These are phyloP conservation scores for Andrena minutula DNA, from an alignment of 2,888 invertebrate species.

Conservation along the genomic window DNA sequence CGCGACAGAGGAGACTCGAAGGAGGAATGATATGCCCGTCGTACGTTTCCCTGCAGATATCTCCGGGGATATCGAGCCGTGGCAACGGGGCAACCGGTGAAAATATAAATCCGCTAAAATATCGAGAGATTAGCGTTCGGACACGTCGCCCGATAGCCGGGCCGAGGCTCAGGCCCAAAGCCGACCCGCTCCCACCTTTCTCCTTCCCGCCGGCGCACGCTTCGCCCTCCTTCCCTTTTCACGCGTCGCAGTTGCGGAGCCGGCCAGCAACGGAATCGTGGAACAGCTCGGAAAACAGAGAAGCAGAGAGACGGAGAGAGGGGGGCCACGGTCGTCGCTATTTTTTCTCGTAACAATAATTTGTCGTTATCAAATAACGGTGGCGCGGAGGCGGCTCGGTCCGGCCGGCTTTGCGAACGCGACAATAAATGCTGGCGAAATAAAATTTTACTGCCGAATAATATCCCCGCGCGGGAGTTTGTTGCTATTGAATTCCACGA, in stretches of 20 bases:
- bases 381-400: constrained; percentile 43
- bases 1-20: constrained; percentile 6
- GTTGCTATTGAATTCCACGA: constrained; percentile 83
- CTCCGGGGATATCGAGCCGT: constrained; percentile 56
- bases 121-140: constrained; percentile 83
- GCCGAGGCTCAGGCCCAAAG: constrained; percentile 69
- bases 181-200: constrained; percentile 30
- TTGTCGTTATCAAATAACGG: constrained; percentile 84
- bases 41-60: constrained; percentile 64
- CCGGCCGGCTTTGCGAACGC: constrained; percentile 71
- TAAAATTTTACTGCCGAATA: constrained; percentile 84
- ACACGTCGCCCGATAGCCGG: constrained; percentile 78
- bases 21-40: constrained; percentile 56
- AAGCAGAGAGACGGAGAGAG: not conserved
- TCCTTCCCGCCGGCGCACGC: not conserved
- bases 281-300: not conserved
- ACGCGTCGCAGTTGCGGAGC: constrained; percentile 6
- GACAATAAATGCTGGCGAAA: constrained; percentile 83
- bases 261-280: not conserved
- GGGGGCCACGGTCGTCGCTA: constrained; percentile 65
- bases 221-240: constrained; percentile 13
- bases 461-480: constrained; percentile 79
- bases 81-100: constrained; percentile 68
- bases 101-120: constrained; percentile 84
- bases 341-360: constrained; percentile 85